Evolutionary conservation across 2,888 invertebrate genomes (phyloP).

Genomic region (Pseudococcus longispinus): DNA sequence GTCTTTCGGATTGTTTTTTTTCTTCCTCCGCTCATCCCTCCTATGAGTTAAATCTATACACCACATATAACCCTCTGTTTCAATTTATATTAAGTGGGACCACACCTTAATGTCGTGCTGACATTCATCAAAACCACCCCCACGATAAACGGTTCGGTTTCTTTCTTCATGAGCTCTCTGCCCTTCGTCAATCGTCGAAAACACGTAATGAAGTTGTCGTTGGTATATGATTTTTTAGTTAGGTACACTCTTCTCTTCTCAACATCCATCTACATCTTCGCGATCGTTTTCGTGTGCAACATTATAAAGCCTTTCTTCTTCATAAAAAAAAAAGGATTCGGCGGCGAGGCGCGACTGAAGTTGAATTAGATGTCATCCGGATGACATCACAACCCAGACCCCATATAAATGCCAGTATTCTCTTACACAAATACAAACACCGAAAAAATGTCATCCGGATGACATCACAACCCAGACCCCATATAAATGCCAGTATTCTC

Average conservation of each 20-base stretch:
- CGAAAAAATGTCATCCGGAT: neutral
- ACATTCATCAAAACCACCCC: conserved; percentile 39
- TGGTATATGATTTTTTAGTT: neutral
- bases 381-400: neutral
- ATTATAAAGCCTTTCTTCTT: neutral
- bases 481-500: neutral
- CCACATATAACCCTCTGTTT: conserved; percentile 25
- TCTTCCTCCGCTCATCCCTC: neutral
- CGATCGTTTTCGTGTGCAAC: neutral
- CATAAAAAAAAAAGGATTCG: neutral
- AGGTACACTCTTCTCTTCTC: neutral
- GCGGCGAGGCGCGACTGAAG: neutral
- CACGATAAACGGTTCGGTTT: neutral
- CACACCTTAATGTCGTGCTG: conserved; percentile 46
- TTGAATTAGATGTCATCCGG: neutral
- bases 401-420: neutral
- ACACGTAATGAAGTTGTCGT: conserved; percentile 15
- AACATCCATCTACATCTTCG: neutral
- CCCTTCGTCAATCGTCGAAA: neutral
- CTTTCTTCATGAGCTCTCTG: neutral
- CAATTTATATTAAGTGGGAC: conserved; percentile 44
- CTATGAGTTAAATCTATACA: neutral
- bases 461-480: neutral
- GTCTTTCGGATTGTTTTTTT: neutral
- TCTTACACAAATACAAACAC: neutral